Evolutionary conservation across 2,797 vertebrate species (phyloP).

Genomic region (Gallinago nigripennis): DNA sequence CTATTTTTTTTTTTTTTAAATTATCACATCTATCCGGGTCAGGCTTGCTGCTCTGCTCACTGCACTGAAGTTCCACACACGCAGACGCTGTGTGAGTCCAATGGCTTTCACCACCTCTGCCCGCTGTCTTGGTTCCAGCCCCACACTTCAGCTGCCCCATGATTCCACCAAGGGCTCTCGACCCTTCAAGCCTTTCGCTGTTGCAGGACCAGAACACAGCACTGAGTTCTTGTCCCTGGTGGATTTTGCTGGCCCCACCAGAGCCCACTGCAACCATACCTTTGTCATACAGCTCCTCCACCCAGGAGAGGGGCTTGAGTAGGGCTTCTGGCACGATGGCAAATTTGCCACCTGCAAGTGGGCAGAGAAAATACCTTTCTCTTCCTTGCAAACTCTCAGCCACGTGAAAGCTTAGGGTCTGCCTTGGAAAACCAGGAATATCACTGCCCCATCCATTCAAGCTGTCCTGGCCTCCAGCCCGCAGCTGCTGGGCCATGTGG

Average conservation of each 20-base stretch:
- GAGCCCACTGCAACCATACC: background rate
- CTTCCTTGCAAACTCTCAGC: background rate
- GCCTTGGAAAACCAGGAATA: background rate
- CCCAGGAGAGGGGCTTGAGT: background rate
- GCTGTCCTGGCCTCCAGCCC: background rate
- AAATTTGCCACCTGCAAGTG: background rate
- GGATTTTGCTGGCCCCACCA: background rate
- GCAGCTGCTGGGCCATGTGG: accelerated
- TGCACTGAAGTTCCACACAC: background rate
- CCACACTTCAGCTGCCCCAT: background rate
- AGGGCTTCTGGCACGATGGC: background rate
- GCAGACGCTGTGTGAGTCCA: background rate
- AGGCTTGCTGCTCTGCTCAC: background rate
- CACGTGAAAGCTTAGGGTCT: background rate
- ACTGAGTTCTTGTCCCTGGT: accelerated
- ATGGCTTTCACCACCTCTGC: background rate
- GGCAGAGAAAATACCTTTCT: background rate
- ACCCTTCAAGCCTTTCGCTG: background rate
- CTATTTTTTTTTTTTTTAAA: background rate
- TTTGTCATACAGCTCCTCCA: background rate
- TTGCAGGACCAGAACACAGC: background rate
- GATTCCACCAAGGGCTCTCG: background rate
- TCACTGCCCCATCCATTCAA: background rate
- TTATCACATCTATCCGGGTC: background rate
- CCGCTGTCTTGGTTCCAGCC: background rate